Evolutionary conservation across 2,113 vertebrate genomes (phyloP), one percentile per base, ranked within the genome.

Genomic region (Hemiprocne comata): DNA sequence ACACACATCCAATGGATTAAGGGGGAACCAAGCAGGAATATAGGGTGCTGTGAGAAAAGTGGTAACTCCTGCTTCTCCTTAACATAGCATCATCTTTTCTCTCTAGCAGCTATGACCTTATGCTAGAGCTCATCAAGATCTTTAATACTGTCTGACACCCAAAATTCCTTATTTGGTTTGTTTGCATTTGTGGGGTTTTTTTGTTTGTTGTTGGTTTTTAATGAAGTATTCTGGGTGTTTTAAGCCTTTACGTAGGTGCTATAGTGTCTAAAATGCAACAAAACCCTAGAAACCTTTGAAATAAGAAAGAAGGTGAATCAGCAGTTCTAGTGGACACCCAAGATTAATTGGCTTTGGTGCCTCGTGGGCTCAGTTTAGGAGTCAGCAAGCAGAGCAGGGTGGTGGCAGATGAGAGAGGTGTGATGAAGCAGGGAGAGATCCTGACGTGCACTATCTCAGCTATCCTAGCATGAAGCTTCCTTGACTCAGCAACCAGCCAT

Each of bases 291-390:
- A 61, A 33, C 7, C 12, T 73, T 23, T 58, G 38, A 42, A 28
- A 36, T 58, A 17, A 76, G 28, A 70, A 70, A 81, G 31, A 5
- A 81, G 87, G 18, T 20, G 71, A n/a, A 40, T 58, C 54, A 72
- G 38, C 44, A 65, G 8, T 46, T 78, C 48, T 36, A 50, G 33
- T 11, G 21, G 31, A 36, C 25, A 36, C 15, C 2, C 17, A 15
- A 36, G 65, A 87, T 38, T 51, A 78, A 72, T 40, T 26, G 20
- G 34, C 0, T 3, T 18, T 0, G 0, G 31, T 58, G 50, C 20
- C 34, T 69, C 0, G 0, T 61, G 38, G 66, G 17, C 44, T 76
- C 29, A 13, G n/a, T 42, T 82, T 23, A 55, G 15, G 62, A 72
- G 78, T 15, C 58, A 61, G 71, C 34, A 78, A 57, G 6, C 14